Conservation (phyloP, 2,113 vertebrate species). For the Cacatua alba region DNA sequence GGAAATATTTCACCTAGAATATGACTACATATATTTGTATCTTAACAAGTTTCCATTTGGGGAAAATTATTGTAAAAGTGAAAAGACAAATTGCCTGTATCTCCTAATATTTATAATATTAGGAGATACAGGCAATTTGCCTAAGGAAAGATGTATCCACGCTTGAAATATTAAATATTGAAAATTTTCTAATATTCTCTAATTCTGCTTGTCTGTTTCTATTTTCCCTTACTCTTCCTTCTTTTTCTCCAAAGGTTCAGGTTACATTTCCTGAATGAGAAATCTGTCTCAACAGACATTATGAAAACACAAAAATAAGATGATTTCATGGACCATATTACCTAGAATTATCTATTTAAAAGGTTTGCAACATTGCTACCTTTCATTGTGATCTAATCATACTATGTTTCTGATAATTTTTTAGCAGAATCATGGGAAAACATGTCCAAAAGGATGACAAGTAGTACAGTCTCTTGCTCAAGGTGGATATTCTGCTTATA, state of each 20-base stretch:
- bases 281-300: background rate
- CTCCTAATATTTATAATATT: background rate
- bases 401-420: background rate
- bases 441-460: background rate
- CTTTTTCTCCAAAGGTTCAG: background rate
- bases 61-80: background rate
- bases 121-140: too few species aligned
- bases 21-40: background rate
- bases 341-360: background rate
- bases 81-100: background rate
- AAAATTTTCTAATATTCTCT: background rate
- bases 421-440: background rate
- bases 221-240: fast-evolving
- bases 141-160: background rate
- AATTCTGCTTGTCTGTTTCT: background rate
- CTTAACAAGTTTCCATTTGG: fast-evolving
- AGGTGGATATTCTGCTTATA: background rate
- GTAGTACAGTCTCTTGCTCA: background rate
- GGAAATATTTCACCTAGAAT: background rate
- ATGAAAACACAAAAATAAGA: background rate
- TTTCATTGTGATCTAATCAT: background rate
- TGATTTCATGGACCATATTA: background rate
- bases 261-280: background rate
- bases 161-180: background rate
- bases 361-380: background rate